Conservation (phyloP, 2,797 vertebrate genomes). For the Rallus crepitans region DNA sequence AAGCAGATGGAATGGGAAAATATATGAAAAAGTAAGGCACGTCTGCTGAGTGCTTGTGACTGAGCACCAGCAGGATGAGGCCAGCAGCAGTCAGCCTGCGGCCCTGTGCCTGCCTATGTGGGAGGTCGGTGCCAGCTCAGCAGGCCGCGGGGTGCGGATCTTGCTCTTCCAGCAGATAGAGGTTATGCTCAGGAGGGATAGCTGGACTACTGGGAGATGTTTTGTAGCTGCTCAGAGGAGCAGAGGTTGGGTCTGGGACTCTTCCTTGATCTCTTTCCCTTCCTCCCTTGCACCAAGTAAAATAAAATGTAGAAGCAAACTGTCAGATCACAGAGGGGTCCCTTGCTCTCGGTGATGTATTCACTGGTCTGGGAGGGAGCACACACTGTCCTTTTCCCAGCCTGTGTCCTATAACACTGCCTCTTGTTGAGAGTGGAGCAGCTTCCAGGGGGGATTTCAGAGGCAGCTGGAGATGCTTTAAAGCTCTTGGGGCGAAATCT, state of each 20-base stretch:
- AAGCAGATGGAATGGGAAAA: not conserved
- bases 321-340: not conserved
- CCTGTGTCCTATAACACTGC: not conserved
- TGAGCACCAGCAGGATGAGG: fast-evolving
- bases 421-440: not conserved
- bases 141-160: not conserved
- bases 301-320: not conserved
- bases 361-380: not conserved
- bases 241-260: not conserved
- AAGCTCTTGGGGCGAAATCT: not conserved
- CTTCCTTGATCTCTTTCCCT: not conserved
- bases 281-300: not conserved
- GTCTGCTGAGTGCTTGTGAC: not conserved
- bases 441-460: not conserved
- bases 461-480: not conserved
- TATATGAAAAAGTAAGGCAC: fast-evolving
- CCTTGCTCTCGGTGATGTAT: not conserved
- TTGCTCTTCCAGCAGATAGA: not conserved
- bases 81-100: fast-evolving
- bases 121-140: not conserved
- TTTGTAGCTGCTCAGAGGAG: not conserved
- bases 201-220: not conserved
- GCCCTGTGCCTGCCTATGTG: not conserved
- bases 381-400: not conserved
- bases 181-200: not conserved